phyloP scores from a whole-genome alignment of 2,888 invertebrate species.

The Amphipoea lucens region DNA sequence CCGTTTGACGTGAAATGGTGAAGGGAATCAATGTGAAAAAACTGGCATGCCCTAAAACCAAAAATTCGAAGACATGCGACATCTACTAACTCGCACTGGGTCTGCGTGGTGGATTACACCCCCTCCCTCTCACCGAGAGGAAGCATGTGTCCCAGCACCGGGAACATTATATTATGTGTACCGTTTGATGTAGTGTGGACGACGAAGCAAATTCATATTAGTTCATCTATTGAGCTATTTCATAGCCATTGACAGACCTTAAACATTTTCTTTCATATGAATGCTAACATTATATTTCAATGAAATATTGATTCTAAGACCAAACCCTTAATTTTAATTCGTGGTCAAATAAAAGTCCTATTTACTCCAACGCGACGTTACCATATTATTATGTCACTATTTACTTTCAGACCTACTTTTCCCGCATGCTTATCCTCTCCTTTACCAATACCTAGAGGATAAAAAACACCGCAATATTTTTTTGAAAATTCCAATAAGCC shows the following conservation, averaged over 20 bases:
- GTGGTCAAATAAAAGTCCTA: background rate
- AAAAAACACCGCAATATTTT: background rate
- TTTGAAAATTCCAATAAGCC: slow-evolving; percentile 18
- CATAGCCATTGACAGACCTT: background rate
- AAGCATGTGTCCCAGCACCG: background rate
- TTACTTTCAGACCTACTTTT: background rate
- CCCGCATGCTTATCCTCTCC: background rate
- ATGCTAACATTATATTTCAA: background rate
- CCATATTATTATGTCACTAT: background rate
- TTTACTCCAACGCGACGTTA: background rate
- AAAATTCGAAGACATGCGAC: background rate
- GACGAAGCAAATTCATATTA: background rate
- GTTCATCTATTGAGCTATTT: too few relatives aligned
- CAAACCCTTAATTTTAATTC: too few relatives aligned
- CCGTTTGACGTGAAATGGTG: slow-evolving; percentile 3
- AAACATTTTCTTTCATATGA: background rate
- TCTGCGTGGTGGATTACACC: background rate
- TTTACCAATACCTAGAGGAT: background rate
- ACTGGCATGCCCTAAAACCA: background rate
- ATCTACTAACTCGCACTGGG: background rate
- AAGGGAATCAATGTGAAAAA: background rate
- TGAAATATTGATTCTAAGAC: background rate
- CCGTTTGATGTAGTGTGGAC: background rate
- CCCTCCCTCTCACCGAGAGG: background rate
- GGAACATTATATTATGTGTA: background rate